Conservation (phyloP, 2,113 vertebrate species). For the Brachirus orientalis region DNA sequence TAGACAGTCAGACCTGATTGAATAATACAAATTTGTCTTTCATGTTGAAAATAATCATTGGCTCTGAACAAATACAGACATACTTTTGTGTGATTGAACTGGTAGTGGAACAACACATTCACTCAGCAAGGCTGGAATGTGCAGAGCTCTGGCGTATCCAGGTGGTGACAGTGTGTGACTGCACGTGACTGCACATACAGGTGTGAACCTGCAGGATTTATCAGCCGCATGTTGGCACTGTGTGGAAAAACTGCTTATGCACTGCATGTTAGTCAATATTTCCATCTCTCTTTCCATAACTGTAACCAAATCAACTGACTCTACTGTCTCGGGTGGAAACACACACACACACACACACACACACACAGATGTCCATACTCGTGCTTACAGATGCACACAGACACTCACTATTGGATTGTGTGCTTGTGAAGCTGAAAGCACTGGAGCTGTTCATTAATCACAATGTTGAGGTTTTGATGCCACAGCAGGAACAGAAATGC, state of each 20-base stretch:
- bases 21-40: too few species aligned
- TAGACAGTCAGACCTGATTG: background rate
- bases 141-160: conserved; percentile 54
- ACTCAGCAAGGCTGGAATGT: background rate
- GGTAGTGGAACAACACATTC: background rate
- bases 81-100: background rate
- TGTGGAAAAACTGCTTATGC: background rate
- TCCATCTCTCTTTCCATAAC: background rate
- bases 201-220: background rate
- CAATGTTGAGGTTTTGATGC: conserved; percentile 70
- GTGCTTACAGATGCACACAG: background rate
- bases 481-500: conserved; percentile 74
- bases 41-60: conserved; percentile 7
- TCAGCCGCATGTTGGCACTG: background rate
- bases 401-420: conserved; percentile 34
- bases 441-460: conserved; percentile 74
- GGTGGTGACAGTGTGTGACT: conserved; percentile 44
- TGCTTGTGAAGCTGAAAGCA: conserved; percentile 72
- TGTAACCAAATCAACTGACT: background rate
- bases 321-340: background rate
- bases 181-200: conserved; percentile 34
- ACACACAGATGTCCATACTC: background rate
- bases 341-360: too few species aligned
- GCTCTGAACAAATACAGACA: conserved; percentile 1
- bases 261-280: background rate